Percentiles rank a stretch among this genome's conserved stretches.
Evolutionary conservation across 2,797 vertebrate genomes (phyloP).

Genomic region (Pangasius krempfi): DNA sequence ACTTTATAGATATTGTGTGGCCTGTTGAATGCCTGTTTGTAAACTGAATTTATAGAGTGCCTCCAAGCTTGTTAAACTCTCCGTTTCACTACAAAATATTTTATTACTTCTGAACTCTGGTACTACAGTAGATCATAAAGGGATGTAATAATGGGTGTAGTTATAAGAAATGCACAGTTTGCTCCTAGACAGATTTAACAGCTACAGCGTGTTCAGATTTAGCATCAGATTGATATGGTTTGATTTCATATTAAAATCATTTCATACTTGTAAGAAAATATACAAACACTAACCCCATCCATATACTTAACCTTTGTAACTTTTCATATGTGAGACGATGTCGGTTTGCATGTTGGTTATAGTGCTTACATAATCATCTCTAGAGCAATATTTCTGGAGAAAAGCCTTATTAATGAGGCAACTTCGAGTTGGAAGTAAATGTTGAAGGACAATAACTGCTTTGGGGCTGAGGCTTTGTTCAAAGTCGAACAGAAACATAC

Average conservation of each 20-base stretch:
- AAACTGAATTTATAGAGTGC: conserved; percentile 24
- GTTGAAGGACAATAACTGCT: not conserved
- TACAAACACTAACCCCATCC: not conserved
- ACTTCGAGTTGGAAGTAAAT: not conserved
- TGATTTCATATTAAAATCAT: not conserved
- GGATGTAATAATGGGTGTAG: conserved; percentile 13
- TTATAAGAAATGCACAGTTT: conserved; percentile 10
- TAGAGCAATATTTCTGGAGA: not conserved
- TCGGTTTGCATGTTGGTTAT: not conserved
- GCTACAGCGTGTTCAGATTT: conserved; percentile 2
- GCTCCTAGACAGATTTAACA: not conserved
- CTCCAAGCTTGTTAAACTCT: conserved; percentile 28
- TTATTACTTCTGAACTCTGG: conserved; percentile 13
- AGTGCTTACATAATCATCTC: not conserved
- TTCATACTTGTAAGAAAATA: not conserved
- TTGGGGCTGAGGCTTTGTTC: not conserved
- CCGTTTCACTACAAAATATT: conserved; percentile 15
- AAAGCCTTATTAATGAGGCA: not conserved
- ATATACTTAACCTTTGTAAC: not conserved
- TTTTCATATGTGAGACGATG: not conserved
- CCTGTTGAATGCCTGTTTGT: conserved; percentile 24
- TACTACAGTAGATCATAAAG: conserved; percentile 6
- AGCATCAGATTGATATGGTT: not conserved
- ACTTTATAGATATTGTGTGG: conserved; percentile 21
- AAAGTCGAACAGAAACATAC: not conserved